phyloP scores from a whole-genome alignment of 2,113 vertebrate species.

The Pao palembangensis region DNA sequence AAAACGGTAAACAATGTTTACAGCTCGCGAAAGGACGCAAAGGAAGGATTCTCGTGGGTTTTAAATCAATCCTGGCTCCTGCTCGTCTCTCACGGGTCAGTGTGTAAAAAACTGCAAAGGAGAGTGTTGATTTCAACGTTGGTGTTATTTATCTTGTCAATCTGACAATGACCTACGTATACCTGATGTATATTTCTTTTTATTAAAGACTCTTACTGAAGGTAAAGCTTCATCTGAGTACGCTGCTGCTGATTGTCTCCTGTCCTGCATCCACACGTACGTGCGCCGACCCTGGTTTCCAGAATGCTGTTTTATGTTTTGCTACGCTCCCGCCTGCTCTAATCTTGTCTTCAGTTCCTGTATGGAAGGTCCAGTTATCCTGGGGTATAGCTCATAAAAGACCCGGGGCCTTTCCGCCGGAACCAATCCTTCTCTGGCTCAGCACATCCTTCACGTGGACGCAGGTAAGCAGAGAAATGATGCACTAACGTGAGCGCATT shows the following conservation, averaged over 20 bases:
- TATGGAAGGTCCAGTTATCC: no score
- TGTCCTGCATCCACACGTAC: no score
- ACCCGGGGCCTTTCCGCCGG: not conserved
- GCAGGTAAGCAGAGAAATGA: not conserved
- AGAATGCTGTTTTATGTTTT: no score
- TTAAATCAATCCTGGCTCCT: slow-evolving; percentile 22
- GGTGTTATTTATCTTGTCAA: not conserved
- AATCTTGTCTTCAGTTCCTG: no score
- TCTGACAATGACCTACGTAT: slow-evolving; percentile 18
- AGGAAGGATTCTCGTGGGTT: slow-evolving; percentile 29
- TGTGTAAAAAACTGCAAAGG: no score
- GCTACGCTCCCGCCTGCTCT: no score
- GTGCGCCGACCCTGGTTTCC: no score
- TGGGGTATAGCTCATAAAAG: not conserved
- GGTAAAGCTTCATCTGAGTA: no score
- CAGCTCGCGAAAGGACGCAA: slow-evolving; percentile 8
- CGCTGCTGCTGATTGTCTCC: no score
- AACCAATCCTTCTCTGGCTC: not conserved
- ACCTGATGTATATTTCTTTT: not conserved
- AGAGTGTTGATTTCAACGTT: not conserved
- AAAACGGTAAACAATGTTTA: slow-evolving; percentile 20
- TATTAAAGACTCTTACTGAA: no score
- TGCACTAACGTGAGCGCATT: no score
- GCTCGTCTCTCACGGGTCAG: no score
- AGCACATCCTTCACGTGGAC: not conserved